Evolutionary conservation across 2,888 invertebrate species (phyloP).

Genomic region (Drosophila paranaensis): DNA sequence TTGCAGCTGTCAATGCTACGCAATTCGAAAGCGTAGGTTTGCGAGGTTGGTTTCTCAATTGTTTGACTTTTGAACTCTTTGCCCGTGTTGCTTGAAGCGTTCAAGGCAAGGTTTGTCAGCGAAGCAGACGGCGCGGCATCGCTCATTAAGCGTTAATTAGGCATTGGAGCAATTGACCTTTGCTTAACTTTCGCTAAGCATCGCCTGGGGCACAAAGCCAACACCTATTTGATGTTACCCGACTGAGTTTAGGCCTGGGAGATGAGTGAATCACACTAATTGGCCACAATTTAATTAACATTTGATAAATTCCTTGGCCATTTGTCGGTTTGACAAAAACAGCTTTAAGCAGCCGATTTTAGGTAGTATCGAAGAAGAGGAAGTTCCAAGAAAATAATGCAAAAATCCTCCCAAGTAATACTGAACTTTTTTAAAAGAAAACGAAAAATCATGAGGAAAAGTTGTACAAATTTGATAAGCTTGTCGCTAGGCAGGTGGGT

Average conservation of each 20-base stretch:
- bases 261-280: slow-evolving; percentile 65
- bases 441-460: slow-evolving; percentile 15
- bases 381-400: slow-evolving; percentile 40
- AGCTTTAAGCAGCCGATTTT: slow-evolving; percentile 14
- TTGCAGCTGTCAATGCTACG: neutral
- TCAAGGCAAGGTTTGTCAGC: slow-evolving; percentile 20
- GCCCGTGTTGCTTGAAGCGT: slow-evolving; percentile 11
- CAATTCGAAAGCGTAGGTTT: no score
- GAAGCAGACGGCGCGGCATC: slow-evolving; percentile 22
- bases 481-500: slow-evolving; percentile 65
- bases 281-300: slow-evolving; percentile 76
- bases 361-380: neutral
- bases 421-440: slow-evolving; percentile 43
- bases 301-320: slow-evolving; percentile 62
- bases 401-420: slow-evolving; percentile 41
- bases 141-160: slow-evolving; percentile 69
- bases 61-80: slow-evolving; percentile 45
- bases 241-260: neutral
- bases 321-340: slow-evolving; percentile 35
- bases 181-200: slow-evolving; percentile 43
- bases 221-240: slow-evolving; percentile 70
- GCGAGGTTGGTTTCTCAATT: slow-evolving; percentile 2
- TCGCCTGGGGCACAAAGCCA: slow-evolving; percentile 47
- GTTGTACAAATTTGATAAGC: slow-evolving; percentile 64
- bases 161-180: slow-evolving; percentile 52